phyloP scores from a whole-genome alignment of 2,888 invertebrate genomes.

The Patella caerulea region DNA sequence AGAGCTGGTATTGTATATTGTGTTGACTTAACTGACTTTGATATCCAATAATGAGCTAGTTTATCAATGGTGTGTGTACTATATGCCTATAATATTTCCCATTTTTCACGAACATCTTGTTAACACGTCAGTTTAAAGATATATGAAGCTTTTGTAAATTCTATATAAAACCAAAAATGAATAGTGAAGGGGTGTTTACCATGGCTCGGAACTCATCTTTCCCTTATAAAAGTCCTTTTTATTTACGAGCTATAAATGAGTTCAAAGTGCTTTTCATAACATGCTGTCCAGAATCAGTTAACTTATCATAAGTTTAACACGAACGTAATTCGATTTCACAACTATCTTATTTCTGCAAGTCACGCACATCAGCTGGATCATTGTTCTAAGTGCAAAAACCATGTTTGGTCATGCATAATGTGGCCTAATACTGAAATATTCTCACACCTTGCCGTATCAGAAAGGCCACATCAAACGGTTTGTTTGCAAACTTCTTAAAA shows the following conservation, averaged over 20 bases:
- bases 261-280: no score
- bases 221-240: no score
- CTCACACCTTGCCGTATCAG: background rate
- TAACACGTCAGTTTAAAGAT: background rate
- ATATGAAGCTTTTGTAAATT: background rate
- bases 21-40: slow-evolving; percentile 8
- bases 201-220: no score
- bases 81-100: background rate
- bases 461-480: no score
- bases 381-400: background rate
- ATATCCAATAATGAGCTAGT: slow-evolving; percentile 8
- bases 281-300: slow-evolving; percentile 6
- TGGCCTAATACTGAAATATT: background rate
- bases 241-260: no score
- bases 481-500: no score
- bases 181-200: no score
- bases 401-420: background rate
- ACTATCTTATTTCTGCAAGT: slow-evolving; percentile 11
- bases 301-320: slow-evolving; percentile 16
- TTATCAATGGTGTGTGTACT: slow-evolving; percentile 1
- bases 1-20: background rate
- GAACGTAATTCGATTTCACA: slow-evolving; percentile 8
- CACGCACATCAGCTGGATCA: slow-evolving; percentile 13
- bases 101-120: background rate
- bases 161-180: no score